Evolutionary conservation across 2,888 invertebrate genomes (phyloP), one percentile per base, ranked within the genome.

Genomic region (Hermodice carunculata): DNA sequence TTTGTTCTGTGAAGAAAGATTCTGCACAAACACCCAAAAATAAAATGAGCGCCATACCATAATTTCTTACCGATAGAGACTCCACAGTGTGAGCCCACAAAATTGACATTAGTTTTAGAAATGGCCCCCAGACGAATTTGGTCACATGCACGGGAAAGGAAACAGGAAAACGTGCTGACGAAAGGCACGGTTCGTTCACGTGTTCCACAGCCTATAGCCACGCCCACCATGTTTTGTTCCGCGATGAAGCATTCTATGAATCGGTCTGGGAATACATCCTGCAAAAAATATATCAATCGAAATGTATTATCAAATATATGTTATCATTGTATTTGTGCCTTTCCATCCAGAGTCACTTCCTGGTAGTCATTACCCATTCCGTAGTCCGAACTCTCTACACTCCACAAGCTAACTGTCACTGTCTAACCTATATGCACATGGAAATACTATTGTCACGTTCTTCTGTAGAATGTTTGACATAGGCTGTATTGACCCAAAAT

Each of bases 181-280:
- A 37, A 37, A 17, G 17, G 92, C 58, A 98, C 91, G 11, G 94
- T 92, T 69, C 98, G 91, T 83, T 93, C 92, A 73, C 98, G 90
- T 84, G 96, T 96, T 28, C 94, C 93, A 43, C 93, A 93, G 40
- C 98, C 98, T 75, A 95, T 94, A 0, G 95, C 96, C 67, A 96
- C 95, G 17, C 73, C 95, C 71, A 94, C 95, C 82, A 96, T 88
- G 88, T 96, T 97, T 88, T 98, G 98, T 84, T 98, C 98, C 67
- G 98, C 98, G 82, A 98, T 98, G 88, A 93, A 98, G 85, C 98
- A 96, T 87, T 98, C 98, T 76, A 98, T 91, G 87, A 94, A 96
- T 75, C 93, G 91, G 56, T 88, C 87, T 2, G 91, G 89, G 61
- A 78, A 84, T 22, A 76, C 80, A 78, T 85, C 66, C 67, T 69